Conservation (phyloP, 2,888 invertebrate genomes). For the Teleogryllus oceanicus region DNA sequence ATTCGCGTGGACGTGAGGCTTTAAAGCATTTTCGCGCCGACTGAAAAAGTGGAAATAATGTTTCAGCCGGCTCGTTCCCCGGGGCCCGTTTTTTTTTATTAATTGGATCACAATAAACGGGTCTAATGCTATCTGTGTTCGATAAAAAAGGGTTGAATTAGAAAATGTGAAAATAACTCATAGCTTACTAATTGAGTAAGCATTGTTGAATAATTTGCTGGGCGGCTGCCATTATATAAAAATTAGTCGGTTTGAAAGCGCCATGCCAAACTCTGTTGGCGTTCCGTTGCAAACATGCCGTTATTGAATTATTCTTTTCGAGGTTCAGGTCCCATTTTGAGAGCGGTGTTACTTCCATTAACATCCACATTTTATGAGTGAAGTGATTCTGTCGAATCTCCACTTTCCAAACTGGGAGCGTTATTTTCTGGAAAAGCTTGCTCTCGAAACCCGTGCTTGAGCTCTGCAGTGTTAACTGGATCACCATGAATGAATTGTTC, state of each 20-base stretch:
- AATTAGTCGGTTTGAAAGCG: slow-evolving; percentile 5
- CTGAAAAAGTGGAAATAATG: neutral
- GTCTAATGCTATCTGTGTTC: neutral
- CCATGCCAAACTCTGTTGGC: neutral
- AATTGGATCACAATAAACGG: slow-evolving; percentile 8
- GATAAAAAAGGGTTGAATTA: neutral
- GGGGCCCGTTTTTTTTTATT: neutral
- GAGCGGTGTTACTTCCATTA: neutral
- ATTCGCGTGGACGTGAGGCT: neutral
- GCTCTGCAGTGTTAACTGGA: too few relatives aligned
- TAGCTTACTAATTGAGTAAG: neutral
- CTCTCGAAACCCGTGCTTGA: too few relatives aligned
- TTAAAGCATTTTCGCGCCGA: neutral
- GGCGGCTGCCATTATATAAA: neutral
- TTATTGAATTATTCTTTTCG: slow-evolving; percentile 18
- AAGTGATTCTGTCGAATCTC: neutral
- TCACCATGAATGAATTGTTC: too few relatives aligned
- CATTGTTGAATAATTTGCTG: neutral
- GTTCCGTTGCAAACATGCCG: neutral
- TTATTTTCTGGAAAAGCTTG: too few relatives aligned
- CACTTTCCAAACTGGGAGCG: too few relatives aligned
- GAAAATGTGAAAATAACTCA: slow-evolving; percentile 18
- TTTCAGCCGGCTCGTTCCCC: neutral
- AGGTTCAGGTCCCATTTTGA: neutral
- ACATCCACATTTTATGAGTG: slow-evolving; percentile 1